A percentile compares a stretch with the other conserved stretches of the same genome.
phyloP scores from a whole-genome alignment of 64 coral and sea anemone genomes.

The Catalaphyllia jardinei region DNA sequence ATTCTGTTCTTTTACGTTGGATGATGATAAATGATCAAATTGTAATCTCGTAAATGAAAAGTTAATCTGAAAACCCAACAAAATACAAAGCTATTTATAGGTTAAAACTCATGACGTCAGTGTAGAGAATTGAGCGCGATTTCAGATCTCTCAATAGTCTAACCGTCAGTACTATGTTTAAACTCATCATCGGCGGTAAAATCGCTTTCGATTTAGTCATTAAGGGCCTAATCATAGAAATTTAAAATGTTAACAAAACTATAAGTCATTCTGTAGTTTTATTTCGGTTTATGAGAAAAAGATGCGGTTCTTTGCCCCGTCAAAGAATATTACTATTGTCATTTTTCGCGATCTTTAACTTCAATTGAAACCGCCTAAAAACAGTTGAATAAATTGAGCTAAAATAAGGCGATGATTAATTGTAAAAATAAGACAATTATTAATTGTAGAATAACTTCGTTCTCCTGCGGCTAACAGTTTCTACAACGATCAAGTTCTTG shows the following conservation, averaged over 20 bases:
- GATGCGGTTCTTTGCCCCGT: not conserved
- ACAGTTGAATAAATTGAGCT: too few relatives aligned
- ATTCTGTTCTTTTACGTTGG: too few relatives aligned
- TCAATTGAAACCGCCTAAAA: too few relatives aligned
- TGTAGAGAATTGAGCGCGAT: not conserved
- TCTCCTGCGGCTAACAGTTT: too few relatives aligned
- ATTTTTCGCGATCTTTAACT: not conserved
- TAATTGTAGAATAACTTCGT: too few relatives aligned
- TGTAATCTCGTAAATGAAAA: not conserved
- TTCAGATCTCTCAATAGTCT: not conserved
- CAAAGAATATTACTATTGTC: not conserved
- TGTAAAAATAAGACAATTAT: too few relatives aligned
- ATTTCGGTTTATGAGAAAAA: not conserved
- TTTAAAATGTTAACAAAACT: not conserved
- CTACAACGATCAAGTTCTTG: too few relatives aligned
- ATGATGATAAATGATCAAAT: too few relatives aligned
- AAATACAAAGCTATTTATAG: not conserved
- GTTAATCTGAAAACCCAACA: not conserved
- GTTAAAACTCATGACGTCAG: not conserved
- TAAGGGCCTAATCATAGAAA: not conserved
- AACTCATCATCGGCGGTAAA: not conserved
- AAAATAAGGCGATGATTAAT: too few relatives aligned
- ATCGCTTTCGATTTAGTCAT: not conserved
- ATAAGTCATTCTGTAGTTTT: not conserved
- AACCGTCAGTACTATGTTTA: not conserved